Evolutionary conservation across 1,140 invertebrate species (phyloP), one percentile per base, ranked within the genome.

Genomic region (Heliothis subflexa): DNA sequence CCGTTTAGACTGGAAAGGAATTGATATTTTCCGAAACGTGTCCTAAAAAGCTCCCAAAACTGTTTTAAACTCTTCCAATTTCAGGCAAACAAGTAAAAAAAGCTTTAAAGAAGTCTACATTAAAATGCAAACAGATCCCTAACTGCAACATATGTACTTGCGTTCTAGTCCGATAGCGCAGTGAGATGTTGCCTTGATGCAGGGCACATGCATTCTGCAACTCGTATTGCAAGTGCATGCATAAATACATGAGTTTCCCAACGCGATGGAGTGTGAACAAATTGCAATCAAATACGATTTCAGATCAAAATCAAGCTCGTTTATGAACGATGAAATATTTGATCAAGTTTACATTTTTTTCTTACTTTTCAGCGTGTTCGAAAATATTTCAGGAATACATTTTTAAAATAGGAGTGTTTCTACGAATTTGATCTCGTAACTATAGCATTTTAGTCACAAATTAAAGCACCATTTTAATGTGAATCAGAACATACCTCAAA

Each of bases 261-360:
- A 40, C 18, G 64, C 21, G 11, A 25, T 18, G 14, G 5, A n/a
- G 45, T 68, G 64, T 68, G 64, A 68, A 68, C 64, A 47, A 68
- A 68, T 68, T 68, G 64, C 64, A 68, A 68, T 68, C 64, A 68
- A 68, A 68, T 28, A 68, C 12, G 47, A 68, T 28, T 68, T 28
- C 64, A 68, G 47, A 68, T 68, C 59, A 33, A 62, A 62, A 55
- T 55, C 54, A 18, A 64, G 33, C 28, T 14, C 64, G 18, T 45
- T 47, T 18, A 50, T 68, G 18, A 18, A 25, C 14, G 5, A 3
- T 47, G 14, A 5, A 33, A 45, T 18, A 64, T 62, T 18, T 57
- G 3, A 45, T 64, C 45, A 16, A 16, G 40, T 45, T 47, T 33
- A 62, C 14, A 25, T 55, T 55, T 55, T 55, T 18, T 55, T 54